A percentile compares a stretch with the other conserved stretches of the same genome.
Evolutionary conservation across 2,113 vertebrate species (phyloP).

Genomic region (Lynx canadensis): DNA sequence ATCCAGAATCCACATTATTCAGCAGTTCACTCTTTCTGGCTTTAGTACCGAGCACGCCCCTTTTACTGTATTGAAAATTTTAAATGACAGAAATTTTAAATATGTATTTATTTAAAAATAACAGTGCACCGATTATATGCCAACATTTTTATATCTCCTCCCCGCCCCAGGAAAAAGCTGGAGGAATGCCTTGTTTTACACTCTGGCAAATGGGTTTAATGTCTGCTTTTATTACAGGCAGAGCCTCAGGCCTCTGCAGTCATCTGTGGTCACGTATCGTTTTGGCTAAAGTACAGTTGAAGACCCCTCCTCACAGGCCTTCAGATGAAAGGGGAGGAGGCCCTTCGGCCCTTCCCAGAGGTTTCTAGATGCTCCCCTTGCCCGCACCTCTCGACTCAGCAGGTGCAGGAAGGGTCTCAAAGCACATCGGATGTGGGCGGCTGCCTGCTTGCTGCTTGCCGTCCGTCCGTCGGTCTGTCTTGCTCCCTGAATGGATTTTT

Average conservation of each 20-base stretch:
- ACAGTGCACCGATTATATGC: too few relatives aligned
- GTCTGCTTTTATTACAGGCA: background rate
- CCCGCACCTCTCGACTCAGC: background rate
- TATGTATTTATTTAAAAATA: background rate
- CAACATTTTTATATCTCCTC: background rate
- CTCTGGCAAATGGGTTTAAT: background rate
- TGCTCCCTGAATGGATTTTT: too few relatives aligned
- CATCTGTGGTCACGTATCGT: rapidly evolving
- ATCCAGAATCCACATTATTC: background rate
- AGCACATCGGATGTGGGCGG: background rate
- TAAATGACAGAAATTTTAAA: background rate
- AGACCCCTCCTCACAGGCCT: background rate
- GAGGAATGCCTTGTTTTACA: background rate
- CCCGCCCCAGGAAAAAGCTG: too few relatives aligned
- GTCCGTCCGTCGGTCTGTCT: background rate
- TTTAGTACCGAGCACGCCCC: background rate
- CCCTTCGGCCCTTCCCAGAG: background rate
- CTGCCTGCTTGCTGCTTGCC: background rate
- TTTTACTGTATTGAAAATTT: background rate
- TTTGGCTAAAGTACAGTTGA: background rate
- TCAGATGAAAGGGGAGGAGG: background rate
- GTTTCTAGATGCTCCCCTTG: background rate
- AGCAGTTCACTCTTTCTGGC: background rate
- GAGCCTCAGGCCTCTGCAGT: background rate
- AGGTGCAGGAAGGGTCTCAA: background rate